Evolutionary conservation across 2,888 invertebrate species (phyloP).

Genomic region (Phasia obesa): DNA sequence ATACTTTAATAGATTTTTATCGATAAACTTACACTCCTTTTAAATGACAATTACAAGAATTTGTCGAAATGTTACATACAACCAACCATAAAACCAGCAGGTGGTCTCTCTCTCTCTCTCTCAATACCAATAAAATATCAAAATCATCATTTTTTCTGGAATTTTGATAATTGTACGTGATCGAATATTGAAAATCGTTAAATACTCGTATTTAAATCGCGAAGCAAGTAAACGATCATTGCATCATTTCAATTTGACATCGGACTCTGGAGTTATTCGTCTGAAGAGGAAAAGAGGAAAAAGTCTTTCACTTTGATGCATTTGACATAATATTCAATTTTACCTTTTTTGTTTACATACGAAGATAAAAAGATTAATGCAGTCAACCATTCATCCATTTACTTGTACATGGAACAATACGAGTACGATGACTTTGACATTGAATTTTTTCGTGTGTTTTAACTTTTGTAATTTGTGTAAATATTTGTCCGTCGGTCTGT

Average conservation of each 20-base stretch:
- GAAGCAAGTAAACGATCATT: slow-evolving; percentile 1
- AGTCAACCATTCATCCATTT: slow-evolving; percentile 4
- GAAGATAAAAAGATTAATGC: slow-evolving; percentile 30
- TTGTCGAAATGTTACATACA: not conserved
- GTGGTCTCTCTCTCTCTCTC: slow-evolving; percentile 45
- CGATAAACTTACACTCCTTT: slow-evolving; percentile 40
- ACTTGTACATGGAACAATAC: slow-evolving; percentile 9
- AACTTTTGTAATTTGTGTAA: slow-evolving; percentile 54
- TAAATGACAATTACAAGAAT: slow-evolving; percentile 22
- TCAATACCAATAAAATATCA: slow-evolving; percentile 51
- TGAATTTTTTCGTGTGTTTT: slow-evolving; percentile 67
- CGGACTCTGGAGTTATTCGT: slow-evolving; percentile 2
- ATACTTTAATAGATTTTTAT: slow-evolving; percentile 24
- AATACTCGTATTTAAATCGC: slow-evolving; percentile 33
- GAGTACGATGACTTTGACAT: slow-evolving; percentile 70
- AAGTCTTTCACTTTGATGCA: slow-evolving; percentile 51
- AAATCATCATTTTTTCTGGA: slow-evolving; percentile 47
- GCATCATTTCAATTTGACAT: slow-evolving; percentile 33
- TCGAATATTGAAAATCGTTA: slow-evolving; percentile 27
- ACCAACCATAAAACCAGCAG: slow-evolving; percentile 25
- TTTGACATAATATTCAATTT: slow-evolving; percentile 63
- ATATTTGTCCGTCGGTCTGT: slow-evolving; percentile 31
- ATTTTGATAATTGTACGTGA: slow-evolving; percentile 33
- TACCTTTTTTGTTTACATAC: slow-evolving; percentile 39
- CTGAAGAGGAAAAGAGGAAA: slow-evolving; percentile 1